Evolutionary conservation across 1,140 invertebrate genomes (phyloP).

Genomic region (Helicoverpa armigera): DNA sequence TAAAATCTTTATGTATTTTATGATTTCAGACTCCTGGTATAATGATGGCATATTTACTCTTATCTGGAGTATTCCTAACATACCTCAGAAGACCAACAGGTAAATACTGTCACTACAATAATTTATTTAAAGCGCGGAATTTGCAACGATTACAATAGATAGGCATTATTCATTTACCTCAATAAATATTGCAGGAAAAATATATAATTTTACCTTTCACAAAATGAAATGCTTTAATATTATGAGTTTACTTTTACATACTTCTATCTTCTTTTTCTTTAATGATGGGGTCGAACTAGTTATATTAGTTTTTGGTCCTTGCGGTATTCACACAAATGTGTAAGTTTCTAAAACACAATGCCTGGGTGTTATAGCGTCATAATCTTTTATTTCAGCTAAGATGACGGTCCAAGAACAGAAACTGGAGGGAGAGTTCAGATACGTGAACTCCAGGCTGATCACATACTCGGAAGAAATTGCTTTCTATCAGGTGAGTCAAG

Average conservation of each 20-base stretch:
- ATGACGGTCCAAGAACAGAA: conserved; percentile 98
- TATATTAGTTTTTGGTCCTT: too few species aligned
- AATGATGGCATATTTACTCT: conserved; percentile 94
- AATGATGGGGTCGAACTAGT: too few species aligned
- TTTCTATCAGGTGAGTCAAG: conserved; percentile 91
- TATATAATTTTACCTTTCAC: too few species aligned
- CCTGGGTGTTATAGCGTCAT: conserved; percentile 3
- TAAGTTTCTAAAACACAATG: too few species aligned
- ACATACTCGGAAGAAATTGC: conserved; percentile 99
- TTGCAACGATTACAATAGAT: neutral
- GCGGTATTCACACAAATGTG: too few species aligned
- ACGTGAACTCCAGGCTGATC: conserved; percentile 98
- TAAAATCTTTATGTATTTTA: neutral
- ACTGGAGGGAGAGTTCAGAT: conserved; percentile 98
- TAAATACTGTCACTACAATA: conserved; percentile 39
- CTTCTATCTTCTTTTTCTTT: too few species aligned
- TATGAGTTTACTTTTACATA: too few species aligned
- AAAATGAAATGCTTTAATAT: too few species aligned
- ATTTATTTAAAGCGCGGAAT: neutral
- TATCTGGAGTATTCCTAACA: conserved; percentile 94
- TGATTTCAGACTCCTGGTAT: conserved; percentile 92
- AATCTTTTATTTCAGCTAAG: conserved; percentile 77
- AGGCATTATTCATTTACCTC: too few species aligned
- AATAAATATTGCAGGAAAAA: too few species aligned
- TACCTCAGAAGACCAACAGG: conserved; percentile 94